These are phyloP conservation scores for Junonia oenone DNA, from an alignment of 2,888 invertebrate species.

Conservation along the genomic window DNA sequence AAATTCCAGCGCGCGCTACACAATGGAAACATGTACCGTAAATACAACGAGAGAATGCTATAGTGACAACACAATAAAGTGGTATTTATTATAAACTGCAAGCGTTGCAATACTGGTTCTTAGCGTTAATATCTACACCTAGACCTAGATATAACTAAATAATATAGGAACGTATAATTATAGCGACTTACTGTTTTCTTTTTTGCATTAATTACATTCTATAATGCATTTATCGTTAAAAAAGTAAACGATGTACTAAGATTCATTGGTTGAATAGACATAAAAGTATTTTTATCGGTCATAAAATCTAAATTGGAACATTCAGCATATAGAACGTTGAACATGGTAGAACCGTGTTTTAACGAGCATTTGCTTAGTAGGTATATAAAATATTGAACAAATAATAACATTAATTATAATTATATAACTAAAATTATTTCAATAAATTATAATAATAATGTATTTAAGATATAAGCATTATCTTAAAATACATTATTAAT, in stretches of 20 bases:
- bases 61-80: slow-evolving; percentile 15
- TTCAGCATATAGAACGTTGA: not conserved
- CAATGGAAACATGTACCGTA: slow-evolving; percentile 6
- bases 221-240: not conserved
- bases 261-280: not conserved
- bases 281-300: slow-evolving; percentile 11
- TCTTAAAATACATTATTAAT: too few relatives aligned
- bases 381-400: too few relatives aligned
- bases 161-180: not conserved
- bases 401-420: too few relatives aligned
- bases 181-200: not conserved
- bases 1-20: slow-evolving; percentile 11
- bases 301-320: slow-evolving; percentile 11
- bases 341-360: not conserved
- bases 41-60: slow-evolving; percentile 10
- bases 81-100: slow-evolving; percentile 13
- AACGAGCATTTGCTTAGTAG: not conserved
- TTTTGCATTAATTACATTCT: not conserved
- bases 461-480: too few relatives aligned
- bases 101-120: slow-evolving; percentile 1
- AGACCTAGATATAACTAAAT: not conserved
- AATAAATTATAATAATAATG: too few relatives aligned
- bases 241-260: not conserved
- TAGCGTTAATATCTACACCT: not conserved
- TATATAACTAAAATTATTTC: too few relatives aligned